Base-by-base conservation (phyloP, 2,113 vertebrate species). In the Lanius ludovicianus region DNA sequence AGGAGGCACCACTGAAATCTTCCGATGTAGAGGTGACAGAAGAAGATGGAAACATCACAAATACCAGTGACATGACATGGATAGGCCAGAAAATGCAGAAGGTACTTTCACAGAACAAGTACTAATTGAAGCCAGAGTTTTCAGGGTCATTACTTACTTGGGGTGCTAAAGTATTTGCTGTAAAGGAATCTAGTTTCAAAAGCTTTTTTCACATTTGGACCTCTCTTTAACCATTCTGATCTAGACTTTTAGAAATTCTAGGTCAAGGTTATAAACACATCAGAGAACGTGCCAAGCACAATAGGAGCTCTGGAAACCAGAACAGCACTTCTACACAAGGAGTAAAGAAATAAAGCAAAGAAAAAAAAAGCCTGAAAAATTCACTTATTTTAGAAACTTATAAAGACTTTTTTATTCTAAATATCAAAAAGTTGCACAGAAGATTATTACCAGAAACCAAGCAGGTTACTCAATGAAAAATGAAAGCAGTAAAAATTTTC, bases 31-130 rank as follows among this genome's bases (percentile, higher is more conserved):
- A 98, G 70, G 56, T 96, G 74, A 95, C 85, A 13, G 95, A 98
- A 79, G 96, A 97, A 90, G 97, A 97, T 57, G 96, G 96, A 79
- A 97, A 95, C 8, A 7, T 91, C 87, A 92, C 65, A 30, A 70
- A 39, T 76, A 76, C 89, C 33, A 64, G 84, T 75, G 96, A 97
- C 50, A 64, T 76, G 35, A 98, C 98, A 33, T 99, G 99, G 99
- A 84, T 98, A 69, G 97, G 98, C 49, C 95, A 95, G 80, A 98
- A 97, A 94, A 94, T 35, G 42, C 89, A 98, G 44, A 93, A 95
- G 97, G 98, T 99, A 95, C 31, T 93, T 87, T 84, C 21, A 67
- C 11, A 90, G 62, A 84, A 62, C 17, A 52, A 77, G 35, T 37
- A 47, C 50, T 60, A 85, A 49, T 77, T 71, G 78, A 95, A 81